These are phyloP conservation scores for Ennomos fuscantarius DNA, from an alignment of 2,888 invertebrate species.

Conservation along the genomic window DNA sequence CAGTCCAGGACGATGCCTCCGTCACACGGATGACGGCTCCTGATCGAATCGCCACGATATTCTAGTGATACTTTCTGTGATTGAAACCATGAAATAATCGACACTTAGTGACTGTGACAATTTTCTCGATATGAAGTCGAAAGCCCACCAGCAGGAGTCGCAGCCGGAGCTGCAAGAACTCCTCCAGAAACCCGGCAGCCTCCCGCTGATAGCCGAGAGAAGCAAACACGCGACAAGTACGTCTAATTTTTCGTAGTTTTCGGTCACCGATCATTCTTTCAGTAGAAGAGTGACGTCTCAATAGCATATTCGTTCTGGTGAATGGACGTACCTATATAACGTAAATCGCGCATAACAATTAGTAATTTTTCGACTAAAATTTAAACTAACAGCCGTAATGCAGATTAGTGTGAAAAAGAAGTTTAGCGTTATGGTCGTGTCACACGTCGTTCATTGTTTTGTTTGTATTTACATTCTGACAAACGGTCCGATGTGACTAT, in stretches of 20 bases:
- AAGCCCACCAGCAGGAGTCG: conserved; percentile 51
- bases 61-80: conserved; percentile 35
- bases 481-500: conserved; percentile 7
- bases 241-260: conserved; percentile 56
- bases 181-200: conserved; percentile 67
- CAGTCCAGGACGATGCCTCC: conserved; percentile 65
- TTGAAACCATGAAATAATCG: conserved; percentile 44
- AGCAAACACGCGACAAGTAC: conserved; percentile 69
- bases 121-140: conserved; percentile 62
- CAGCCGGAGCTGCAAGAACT: conserved; percentile 76
- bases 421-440: conserved; percentile 36
- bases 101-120: conserved; percentile 54
- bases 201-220: conserved; percentile 55
- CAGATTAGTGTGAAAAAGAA: conserved; percentile 34
- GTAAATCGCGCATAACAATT: conserved; percentile 58
- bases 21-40: conserved; percentile 41
- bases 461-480: conserved; percentile 21
- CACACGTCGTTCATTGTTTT: conserved; percentile 39
- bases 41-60: conserved; percentile 17
- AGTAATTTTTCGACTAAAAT: conserved; percentile 51
- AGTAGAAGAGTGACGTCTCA: conserved; percentile 59
- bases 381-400: conserved; percentile 41
- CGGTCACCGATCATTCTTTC: conserved; percentile 46
- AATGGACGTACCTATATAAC: conserved; percentile 56
- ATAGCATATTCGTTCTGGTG: conserved; percentile 66